These are phyloP conservation scores for Troglohyphantes excavatus DNA, from an alignment of 2,888 invertebrate species.

Conservation along the genomic window DNA sequence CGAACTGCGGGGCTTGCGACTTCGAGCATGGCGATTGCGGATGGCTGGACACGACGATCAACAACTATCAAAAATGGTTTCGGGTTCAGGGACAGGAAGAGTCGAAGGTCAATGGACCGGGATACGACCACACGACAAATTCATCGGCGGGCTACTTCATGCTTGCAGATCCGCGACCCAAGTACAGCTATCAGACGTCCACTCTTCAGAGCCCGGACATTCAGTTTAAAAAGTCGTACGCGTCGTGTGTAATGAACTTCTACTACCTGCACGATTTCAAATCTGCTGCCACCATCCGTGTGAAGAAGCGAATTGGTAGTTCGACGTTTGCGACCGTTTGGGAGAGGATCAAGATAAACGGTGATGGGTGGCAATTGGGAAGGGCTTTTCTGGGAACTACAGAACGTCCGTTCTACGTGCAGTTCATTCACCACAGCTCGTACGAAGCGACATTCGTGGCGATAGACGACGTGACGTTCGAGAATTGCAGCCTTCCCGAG, in stretches of 20 bases:
- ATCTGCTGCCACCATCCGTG: constrained; percentile 21
- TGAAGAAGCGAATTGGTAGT: constrained; percentile 67
- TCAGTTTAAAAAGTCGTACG: constrained; percentile 67
- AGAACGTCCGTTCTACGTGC: constrained; percentile 60
- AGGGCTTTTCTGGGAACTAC: constrained; percentile 70
- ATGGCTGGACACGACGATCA: constrained; percentile 51
- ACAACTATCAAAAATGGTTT: constrained; percentile 27
- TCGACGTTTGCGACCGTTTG: constrained; percentile 41
- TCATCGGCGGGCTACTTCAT: constrained; percentile 64
- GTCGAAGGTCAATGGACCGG: constrained; percentile 21
- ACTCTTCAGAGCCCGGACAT: constrained; percentile 47
- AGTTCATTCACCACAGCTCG: constrained; percentile 23
- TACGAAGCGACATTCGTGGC: constrained; percentile 45
- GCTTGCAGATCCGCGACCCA: background rate
- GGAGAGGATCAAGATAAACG: constrained; percentile 32
- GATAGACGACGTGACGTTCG: constrained; percentile 75
- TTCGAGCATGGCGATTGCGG: constrained; percentile 78
- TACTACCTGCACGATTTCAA: constrained; percentile 28
- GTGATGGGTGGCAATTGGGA: constrained; percentile 52
- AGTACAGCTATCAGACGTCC: constrained; percentile 17
- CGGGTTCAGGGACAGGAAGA: constrained; percentile 30
- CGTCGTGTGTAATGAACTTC: constrained; percentile 70
- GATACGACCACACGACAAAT: constrained; percentile 65
- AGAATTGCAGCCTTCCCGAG: constrained; percentile 60
- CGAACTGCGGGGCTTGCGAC: constrained; percentile 81